These are phyloP conservation scores for Blennius ocellaris DNA, from an alignment of 2,113 vertebrate genomes.

Conservation along the genomic window DNA sequence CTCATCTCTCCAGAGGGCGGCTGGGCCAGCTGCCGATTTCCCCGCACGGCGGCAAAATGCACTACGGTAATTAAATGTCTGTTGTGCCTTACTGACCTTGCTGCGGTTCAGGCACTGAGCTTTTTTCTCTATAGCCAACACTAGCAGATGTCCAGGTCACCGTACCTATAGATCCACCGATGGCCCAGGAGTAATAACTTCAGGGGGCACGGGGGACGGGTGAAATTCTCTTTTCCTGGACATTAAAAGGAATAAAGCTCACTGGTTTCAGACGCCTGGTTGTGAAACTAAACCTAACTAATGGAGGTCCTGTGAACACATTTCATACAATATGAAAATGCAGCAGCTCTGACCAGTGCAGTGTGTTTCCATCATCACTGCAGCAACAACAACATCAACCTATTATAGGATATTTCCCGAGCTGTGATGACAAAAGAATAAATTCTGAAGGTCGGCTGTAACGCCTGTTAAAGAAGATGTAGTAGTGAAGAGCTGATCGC, in stretches of 20 bases:
- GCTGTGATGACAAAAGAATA: too few relatives aligned
- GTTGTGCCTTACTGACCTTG: slow-evolving; percentile 70
- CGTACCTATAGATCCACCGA: slow-evolving; percentile 19
- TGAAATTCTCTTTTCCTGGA: slow-evolving; percentile 11
- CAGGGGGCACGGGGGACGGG: neutral
- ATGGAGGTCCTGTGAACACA: slow-evolving; percentile 30
- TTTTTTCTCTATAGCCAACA: slow-evolving; percentile 29
- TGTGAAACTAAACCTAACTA: slow-evolving; percentile 22
- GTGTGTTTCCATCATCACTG: too few relatives aligned
- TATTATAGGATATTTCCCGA: too few relatives aligned
- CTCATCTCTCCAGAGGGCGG: slow-evolving; percentile 57
- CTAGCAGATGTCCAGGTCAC: slow-evolving; percentile 48
- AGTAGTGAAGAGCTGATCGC: too few relatives aligned
- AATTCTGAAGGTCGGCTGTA: too few relatives aligned
- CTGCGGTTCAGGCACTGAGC: slow-evolving; percentile 36
- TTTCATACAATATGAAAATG: too few relatives aligned
- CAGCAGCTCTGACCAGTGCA: too few relatives aligned
- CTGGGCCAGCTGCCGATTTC: slow-evolving; percentile 62
- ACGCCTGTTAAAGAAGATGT: too few relatives aligned
- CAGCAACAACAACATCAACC: too few relatives aligned
- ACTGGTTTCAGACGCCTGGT: slow-evolving; percentile 7
- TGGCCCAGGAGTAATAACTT: slow-evolving; percentile 15
- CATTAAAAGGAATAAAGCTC: slow-evolving; percentile 23
- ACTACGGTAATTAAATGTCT: slow-evolving; percentile 70
- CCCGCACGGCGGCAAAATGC: slow-evolving; percentile 52